Conservation (phyloP, 2,888 invertebrate genomes). For the Cepaea hortensis region DNA sequence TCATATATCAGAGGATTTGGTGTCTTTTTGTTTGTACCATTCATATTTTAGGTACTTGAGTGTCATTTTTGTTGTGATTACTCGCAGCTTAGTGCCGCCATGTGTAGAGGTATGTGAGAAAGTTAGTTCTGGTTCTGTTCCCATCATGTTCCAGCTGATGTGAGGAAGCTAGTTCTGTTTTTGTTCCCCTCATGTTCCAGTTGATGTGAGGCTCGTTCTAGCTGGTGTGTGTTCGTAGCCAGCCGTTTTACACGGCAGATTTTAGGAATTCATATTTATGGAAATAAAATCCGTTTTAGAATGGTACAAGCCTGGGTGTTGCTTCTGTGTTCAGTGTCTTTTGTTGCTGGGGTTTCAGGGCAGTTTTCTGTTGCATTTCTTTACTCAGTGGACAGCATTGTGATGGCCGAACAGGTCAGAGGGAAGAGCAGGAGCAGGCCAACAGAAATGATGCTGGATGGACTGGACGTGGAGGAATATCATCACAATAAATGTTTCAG, state of each 20-base stretch:
- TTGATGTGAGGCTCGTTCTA: neutral
- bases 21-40: neutral
- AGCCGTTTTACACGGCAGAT: constrained; percentile 13
- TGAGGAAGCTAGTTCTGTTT: neutral
- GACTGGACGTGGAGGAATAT: too few relatives aligned
- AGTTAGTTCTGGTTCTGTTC: too few relatives aligned
- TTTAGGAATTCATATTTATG: constrained; percentile 26
- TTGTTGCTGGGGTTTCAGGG: too few relatives aligned
- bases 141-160: neutral
- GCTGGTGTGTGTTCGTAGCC: neutral
- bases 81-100: too few relatives aligned
- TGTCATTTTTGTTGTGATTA: neutral
- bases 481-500: too few relatives aligned
- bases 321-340: too few relatives aligned
- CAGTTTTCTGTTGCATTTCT: too few relatives aligned
- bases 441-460: too few relatives aligned
- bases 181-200: neutral
- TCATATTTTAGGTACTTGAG: neutral
- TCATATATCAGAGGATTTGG: neutral
- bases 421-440: too few relatives aligned
- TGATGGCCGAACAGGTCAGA: too few relatives aligned
- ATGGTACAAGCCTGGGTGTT: neutral
- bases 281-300: constrained; percentile 24
- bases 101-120: too few relatives aligned
- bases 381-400: too few relatives aligned